Percentiles rank a stretch among this genome's conserved stretches.
These are phyloP conservation scores for Parochlus steinenii DNA, from an alignment of 2,888 invertebrate genomes.

Conservation along the genomic window DNA sequence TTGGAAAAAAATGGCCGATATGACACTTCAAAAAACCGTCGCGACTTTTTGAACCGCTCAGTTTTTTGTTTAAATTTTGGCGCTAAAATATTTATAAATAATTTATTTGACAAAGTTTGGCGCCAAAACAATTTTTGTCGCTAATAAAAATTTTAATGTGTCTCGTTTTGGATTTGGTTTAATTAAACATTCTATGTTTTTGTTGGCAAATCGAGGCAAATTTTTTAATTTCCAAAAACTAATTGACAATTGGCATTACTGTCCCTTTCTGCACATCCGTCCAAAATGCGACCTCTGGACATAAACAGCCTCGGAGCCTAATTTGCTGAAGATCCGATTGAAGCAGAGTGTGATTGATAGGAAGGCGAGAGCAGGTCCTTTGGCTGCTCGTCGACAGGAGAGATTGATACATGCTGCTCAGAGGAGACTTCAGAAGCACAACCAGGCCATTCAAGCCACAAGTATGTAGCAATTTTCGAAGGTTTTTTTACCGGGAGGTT, in stretches of 20 bases:
- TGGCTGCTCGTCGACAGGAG: slow-evolving; percentile 64
- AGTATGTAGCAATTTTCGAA: slow-evolving; percentile 26
- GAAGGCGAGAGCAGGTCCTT: slow-evolving; percentile 64
- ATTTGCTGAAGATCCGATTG: slow-evolving; percentile 82
- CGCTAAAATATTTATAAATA: too few relatives aligned
- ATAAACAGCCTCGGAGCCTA: slow-evolving; percentile 80
- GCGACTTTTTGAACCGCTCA: too few relatives aligned
- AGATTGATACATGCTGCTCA: slow-evolving; percentile 48
- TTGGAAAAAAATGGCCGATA: too few relatives aligned
- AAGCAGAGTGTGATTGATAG: slow-evolving; percentile 92
- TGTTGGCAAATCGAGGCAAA: neutral
- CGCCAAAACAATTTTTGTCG: too few relatives aligned
- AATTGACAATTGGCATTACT: neutral
- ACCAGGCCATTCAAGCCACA: slow-evolving; percentile 27
- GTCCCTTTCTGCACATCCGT: slow-evolving; percentile 6
- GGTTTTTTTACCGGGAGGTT: too few relatives aligned
- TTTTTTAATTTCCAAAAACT: neutral
- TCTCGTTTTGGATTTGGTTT: too few relatives aligned
- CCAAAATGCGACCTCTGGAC: slow-evolving; percentile 23
- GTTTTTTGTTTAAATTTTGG: too few relatives aligned
- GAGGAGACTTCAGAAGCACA: slow-evolving; percentile 30
- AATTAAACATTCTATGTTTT: too few relatives aligned
- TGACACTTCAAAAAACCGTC: too few relatives aligned
- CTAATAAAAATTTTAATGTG: too few relatives aligned
- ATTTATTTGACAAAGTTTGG: too few relatives aligned